Conservation (phyloP, 1,140 invertebrate species). For the Aphelenchoides fujianensis region DNA sequence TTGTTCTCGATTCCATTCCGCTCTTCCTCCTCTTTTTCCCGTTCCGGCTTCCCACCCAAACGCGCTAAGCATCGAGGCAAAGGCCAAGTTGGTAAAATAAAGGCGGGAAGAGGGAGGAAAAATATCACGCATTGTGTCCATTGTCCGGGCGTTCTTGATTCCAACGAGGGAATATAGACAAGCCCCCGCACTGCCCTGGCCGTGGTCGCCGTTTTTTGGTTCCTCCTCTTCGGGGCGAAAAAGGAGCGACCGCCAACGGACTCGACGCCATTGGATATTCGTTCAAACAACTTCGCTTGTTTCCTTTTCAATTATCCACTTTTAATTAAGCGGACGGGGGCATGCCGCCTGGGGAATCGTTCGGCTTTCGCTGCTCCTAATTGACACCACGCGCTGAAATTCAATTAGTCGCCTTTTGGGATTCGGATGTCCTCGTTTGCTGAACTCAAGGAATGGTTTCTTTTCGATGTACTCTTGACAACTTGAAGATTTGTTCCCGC, state of each 20-base stretch:
- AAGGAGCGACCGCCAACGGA: background rate
- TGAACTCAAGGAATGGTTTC: too few relatives aligned
- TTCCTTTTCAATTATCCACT: constrained; percentile 1
- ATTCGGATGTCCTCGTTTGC: too few relatives aligned
- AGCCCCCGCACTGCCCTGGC: background rate
- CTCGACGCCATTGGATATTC: too few relatives aligned
- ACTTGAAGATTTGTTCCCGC: too few relatives aligned
- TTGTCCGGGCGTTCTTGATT: constrained; percentile 4
- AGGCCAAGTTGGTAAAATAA: constrained; percentile 3
- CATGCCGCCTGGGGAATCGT: too few relatives aligned
- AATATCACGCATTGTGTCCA: background rate
- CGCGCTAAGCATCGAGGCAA: background rate
- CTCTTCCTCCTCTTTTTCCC: constrained; percentile 1
- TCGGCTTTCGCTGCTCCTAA: too few relatives aligned
- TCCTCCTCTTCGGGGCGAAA: background rate
- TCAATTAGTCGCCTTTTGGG: too few relatives aligned
- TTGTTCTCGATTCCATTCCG: background rate
- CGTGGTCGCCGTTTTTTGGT: background rate
- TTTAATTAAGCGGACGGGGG: background rate
- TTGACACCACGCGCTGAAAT: too few relatives aligned
- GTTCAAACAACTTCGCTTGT: background rate
- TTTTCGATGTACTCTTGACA: too few relatives aligned
- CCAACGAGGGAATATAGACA: background rate
- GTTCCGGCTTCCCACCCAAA: background rate
- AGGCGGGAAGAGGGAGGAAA: background rate